These are phyloP conservation scores for Chlamydotis undulata DNA, from an alignment of 2,113 vertebrate genomes.

Conservation along the genomic window DNA sequence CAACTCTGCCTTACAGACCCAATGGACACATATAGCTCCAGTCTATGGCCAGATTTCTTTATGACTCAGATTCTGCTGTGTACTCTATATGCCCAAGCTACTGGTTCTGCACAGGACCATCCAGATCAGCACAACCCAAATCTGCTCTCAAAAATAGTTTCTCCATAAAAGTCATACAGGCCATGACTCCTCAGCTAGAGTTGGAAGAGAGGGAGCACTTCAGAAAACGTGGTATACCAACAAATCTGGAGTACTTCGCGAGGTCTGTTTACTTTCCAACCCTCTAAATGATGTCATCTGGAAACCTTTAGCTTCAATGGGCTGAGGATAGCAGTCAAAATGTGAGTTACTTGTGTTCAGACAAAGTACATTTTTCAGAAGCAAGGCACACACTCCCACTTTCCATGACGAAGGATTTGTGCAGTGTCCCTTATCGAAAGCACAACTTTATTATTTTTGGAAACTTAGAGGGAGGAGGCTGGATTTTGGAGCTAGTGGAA, in stretches of 20 bases:
- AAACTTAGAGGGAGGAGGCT: neutral
- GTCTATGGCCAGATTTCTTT: neutral
- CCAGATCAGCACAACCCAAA: neutral
- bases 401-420: neutral
- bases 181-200: neutral
- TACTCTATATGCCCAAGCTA: neutral
- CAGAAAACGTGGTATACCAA: neutral
- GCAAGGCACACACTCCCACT: rapidly evolving
- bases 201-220: neutral
- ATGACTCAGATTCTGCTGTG: neutral
- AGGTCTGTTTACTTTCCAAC: neutral
- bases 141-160: neutral
- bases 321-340: neutral
- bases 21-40: neutral
- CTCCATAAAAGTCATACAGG: neutral
- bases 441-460: neutral
- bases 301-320: neutral
- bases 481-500: neutral
- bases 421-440: neutral
- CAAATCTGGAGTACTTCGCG: neutral
- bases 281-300: neutral
- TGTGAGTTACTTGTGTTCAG: neutral
- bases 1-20: neutral
- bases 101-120: neutral
- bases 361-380: neutral